These are phyloP conservation scores for Glareola pratincola DNA, from an alignment of 2,113 vertebrate species.

Conservation along the genomic window DNA sequence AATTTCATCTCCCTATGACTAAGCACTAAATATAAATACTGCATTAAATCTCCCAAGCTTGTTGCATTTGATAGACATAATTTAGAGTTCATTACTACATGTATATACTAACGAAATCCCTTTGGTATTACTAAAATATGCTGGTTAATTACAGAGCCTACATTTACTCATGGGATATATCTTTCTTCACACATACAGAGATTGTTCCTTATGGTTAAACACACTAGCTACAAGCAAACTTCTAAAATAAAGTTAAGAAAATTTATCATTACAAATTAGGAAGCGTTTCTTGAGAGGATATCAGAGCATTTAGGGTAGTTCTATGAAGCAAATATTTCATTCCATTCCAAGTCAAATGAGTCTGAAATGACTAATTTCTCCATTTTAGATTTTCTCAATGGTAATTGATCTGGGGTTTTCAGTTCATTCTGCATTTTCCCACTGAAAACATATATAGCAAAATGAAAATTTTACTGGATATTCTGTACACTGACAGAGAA, in stretches of 20 bases:
- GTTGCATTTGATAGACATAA: not conserved
- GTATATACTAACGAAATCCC: not conserved
- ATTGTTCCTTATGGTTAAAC: not conserved
- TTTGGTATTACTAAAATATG: not conserved
- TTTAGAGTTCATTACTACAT: not conserved
- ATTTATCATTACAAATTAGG: not conserved
- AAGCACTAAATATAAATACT: not conserved
- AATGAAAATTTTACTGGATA: not conserved
- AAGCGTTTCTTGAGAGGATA: not conserved
- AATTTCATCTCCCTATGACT: not conserved
- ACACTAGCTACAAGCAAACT: not conserved
- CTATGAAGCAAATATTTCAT: not conserved
- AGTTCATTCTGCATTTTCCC: not conserved
- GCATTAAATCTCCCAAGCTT: not conserved
- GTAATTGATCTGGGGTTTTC: not conserved
- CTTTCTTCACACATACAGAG: not conserved
- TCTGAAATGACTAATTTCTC: not conserved
- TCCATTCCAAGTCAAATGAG: not conserved
- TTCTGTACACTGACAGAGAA: not conserved
- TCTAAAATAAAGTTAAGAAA: not conserved
- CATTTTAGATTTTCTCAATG: not conserved
- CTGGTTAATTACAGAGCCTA: constrained; percentile 3
- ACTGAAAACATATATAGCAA: rapidly evolving
- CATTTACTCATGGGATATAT: not conserved
- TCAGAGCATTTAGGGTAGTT: not conserved